Evolutionary conservation across 2,888 invertebrate genomes (phyloP), one percentile per base, ranked within the genome.

Genomic region (Nematopogon swammerdamellus): DNA sequence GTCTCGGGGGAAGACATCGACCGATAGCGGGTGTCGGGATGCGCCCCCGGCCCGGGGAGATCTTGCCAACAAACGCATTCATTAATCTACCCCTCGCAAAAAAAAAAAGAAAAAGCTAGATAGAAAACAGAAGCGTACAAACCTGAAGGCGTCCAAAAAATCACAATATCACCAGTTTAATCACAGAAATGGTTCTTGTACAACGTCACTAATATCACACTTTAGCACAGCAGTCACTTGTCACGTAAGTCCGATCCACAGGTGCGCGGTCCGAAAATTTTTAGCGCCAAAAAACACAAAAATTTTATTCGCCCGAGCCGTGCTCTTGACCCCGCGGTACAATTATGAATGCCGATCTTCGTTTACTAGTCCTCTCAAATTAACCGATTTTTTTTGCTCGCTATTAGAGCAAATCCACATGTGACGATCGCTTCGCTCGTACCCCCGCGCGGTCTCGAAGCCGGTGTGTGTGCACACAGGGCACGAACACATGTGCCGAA

Each of bases 311-410:
- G 56, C 58, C 36, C 62, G 64, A 68, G 63, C 67, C 72, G 79
- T 75, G 70, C 70, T 71, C 71, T 68, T 76, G 76, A 77, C 76
- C 76, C 77, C 68, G 74, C 67, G 69, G 72, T 67, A 67, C 68
- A 75, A 70, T 74, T 74, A 77, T 76, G 77, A 79, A 77, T 79
- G 79, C 74, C 68, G 67, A 61, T 61, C 73, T 70, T 63, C 71
- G 71, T 72, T 36, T 71, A 72, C 77, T 79, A 79, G 76, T 74
- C 74, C 74, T 71, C 64, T 71, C 64, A 66, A 75, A 73, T 76
- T 75, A 72, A 69, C 64, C 68, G 72, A 70, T 76, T 76, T 79
- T n/a, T n/a, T 74, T 77, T 74, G 65, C 64, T 69, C 69, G 72
- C 74, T 76, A 79, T 79, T 70, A 69, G 73, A 72, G 74, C 67